Base-by-base conservation (phyloP, 2,797 vertebrate species). In the Selene dorsalis region DNA sequence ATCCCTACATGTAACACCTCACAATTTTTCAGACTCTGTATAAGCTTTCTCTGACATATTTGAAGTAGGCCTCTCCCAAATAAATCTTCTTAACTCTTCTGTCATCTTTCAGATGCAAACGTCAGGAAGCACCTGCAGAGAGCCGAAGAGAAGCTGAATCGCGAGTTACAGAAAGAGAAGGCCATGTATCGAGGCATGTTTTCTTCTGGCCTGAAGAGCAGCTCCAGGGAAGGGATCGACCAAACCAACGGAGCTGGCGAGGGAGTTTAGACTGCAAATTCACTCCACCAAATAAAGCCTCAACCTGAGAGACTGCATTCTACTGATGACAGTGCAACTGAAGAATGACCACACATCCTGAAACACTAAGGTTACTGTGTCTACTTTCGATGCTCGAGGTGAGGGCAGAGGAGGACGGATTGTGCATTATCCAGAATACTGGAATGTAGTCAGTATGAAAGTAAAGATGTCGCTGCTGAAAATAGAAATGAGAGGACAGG, bases 141-240 rank as follows among this genome's bases (percentile, higher is more conserved):
- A 72, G 95, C 95, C 1, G 95, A 97, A 57, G 93, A 95, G 26
- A 95, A 94, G 81, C 93, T 97, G 59, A 95, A 77, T 66, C 91
- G 68, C 52, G 96, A 96, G 85, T 92, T 95, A 18, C 93, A 93
- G 81, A 95, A 94, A 70, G 96, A 97, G 85, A 96, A 94, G 80
- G 95, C 95, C 50, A 92, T 96, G 82, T 98, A 97, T 82, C 89
- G 93, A 85, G 95, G 95, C 82, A 98, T 98, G 97, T 97, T 98
- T 78, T 83, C 91, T 87, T 89, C 86, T 91, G 92, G 84, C 69
- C 55, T 59, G 20, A 91, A 87, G 50, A 74, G 70, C 41, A 48
- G 39, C 74, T 41, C 85, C 0, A 64, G 24, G 62, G 85, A 90
- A 9, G 75, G 24, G 59, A 83, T 85, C 57, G 89, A 89, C 77